phyloP scores from a whole-genome alignment of 2,113 vertebrate species.

The Passer domesticus region DNA sequence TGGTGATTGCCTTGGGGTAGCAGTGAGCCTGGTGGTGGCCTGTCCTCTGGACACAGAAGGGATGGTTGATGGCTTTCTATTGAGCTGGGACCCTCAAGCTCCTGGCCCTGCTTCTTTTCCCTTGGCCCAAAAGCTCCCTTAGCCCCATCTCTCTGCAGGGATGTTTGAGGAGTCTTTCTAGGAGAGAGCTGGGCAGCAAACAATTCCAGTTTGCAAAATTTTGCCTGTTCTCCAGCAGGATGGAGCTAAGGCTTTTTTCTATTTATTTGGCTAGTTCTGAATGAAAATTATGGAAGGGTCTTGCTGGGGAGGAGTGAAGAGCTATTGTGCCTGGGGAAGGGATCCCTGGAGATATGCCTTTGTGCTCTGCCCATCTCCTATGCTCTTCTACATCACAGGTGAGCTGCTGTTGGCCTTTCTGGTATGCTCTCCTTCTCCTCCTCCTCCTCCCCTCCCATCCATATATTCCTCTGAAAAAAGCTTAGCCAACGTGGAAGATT shows the following conservation, averaged over 20 bases:
- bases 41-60: not conserved
- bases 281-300: not conserved
- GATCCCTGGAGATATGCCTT: not conserved
- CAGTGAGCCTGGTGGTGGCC: not conserved
- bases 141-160: not conserved
- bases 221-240: not conserved
- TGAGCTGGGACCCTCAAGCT: not conserved
- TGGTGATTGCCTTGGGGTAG: not conserved
- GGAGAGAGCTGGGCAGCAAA: not conserved
- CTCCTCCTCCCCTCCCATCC: not conserved
- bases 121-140: not conserved
- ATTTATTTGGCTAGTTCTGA: not conserved
- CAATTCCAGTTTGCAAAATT: rapidly evolving
- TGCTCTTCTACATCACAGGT: not conserved
- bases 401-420: not conserved
- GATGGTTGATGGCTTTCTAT: not conserved
- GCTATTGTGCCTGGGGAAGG: not conserved
- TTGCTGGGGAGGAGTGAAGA: not conserved
- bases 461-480: not conserved
- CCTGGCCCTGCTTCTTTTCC: not conserved
- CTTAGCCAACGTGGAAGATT: not conserved
- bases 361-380: not conserved
- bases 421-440: not conserved
- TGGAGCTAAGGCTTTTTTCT: not conserved
- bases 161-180: not conserved